Evolutionary conservation across 2,888 invertebrate genomes (phyloP), one percentile per base, ranked within the genome.

Genomic region (Carterocephalus palaemon): DNA sequence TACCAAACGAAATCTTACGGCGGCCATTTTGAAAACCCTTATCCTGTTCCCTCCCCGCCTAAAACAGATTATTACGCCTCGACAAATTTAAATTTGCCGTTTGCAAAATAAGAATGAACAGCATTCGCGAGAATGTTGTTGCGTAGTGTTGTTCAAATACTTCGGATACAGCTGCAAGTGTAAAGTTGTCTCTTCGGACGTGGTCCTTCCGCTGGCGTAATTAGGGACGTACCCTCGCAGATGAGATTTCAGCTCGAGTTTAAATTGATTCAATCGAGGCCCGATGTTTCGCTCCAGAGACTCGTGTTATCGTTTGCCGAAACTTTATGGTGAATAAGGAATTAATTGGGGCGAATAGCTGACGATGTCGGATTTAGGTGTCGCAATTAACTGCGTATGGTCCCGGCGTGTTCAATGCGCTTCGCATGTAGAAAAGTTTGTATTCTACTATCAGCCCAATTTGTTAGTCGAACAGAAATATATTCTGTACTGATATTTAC

Each of bases 241-340:
- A 84, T 81, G 83, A 78, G 82, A 83, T 80, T 77, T 79, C 64
- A 74, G 73, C 60, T 60, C 60, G 66, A 75, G 75, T 79, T 80
- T 79, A 82, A 85, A 85, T 84, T 82, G 83, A 85, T 82, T 84
- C 82, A 79, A 84, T 84, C 81, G 80, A 77, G 71, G 72, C 67
- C 67, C 69, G 70, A 75, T 80, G 78, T 78, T 80, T 74, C 75
- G 75, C 70, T 66, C 62, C 70, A 72, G 74, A 75, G 70, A 64
- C 54, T 65, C 53, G 54, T 53, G 52, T 54, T 60, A 60, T 53
- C 57, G 57, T 66, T 64, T 64, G 59, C 53, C 55, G 52, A 57
- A 59, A 68, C 64, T 70, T 64, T 64, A 51, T 49, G 59, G 59
- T 60, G 68, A 73, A 69, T 67, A 64, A 69, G 66, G 70, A 74